Percentiles rank a stretch among this genome's conserved stretches.
Conservation (phyloP, 2,888 invertebrate genomes). For the Oscheius onirici region DNA sequence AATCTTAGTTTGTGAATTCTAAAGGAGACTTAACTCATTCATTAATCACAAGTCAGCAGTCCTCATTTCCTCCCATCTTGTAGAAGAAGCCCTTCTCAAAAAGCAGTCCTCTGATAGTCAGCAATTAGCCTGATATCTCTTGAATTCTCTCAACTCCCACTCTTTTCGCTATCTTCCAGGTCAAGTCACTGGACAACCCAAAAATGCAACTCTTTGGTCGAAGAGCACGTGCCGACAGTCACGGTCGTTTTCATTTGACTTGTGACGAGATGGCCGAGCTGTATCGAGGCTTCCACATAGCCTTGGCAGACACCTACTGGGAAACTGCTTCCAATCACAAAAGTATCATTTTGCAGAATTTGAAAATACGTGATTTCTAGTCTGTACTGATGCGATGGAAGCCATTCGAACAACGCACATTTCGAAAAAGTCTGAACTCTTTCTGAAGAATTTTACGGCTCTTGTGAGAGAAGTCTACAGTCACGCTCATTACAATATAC, state of each 20-base stretch:
- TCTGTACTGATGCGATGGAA: constrained; percentile 34
- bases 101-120: neutral
- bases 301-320: constrained; percentile 29
- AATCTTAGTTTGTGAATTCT: no score
- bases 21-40: no score
- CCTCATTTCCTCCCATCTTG: no score
- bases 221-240: constrained; percentile 14
- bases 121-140: neutral
- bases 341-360: constrained; percentile 3
- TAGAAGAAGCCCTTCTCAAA: no score
- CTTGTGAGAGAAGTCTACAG: constrained; percentile 34
- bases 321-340: constrained; percentile 29
- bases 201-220: constrained; percentile 30
- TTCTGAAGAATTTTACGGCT: constrained; percentile 31
- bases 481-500: constrained; percentile 33
- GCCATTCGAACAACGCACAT: constrained; percentile 30
- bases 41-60: no score
- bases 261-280: constrained; percentile 30
- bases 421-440: constrained; percentile 29
- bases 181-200: neutral
- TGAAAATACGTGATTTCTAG: neutral
- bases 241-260: constrained; percentile 25
- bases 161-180: neutral
- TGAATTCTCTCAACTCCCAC: neutral
- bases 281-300: constrained; percentile 24